Percentiles rank a stretch among this genome's conserved stretches.
These are phyloP conservation scores for Cossypha heuglini DNA, from an alignment of 2,797 vertebrate species.

Conservation along the genomic window DNA sequence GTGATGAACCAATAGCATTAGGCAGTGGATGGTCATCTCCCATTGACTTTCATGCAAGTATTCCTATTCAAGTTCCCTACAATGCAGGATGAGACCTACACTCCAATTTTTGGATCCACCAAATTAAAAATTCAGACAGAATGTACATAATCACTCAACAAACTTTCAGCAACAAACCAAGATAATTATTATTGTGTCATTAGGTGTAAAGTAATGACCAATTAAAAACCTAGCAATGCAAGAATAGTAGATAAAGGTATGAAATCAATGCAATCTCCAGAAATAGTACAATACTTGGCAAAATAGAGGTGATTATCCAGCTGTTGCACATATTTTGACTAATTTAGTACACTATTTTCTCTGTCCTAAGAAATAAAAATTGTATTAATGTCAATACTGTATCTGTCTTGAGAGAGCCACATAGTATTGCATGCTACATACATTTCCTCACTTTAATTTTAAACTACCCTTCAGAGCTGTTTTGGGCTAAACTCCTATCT, in stretches of 20 bases:
- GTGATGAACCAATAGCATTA: not conserved
- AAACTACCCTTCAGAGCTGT: not conserved
- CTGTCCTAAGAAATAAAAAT: not conserved
- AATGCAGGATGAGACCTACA: not conserved
- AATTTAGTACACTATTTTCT: not conserved
- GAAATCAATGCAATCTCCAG: not conserved
- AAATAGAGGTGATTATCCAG: not conserved
- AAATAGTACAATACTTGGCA: not conserved
- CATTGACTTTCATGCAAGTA: not conserved
- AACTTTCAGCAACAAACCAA: not conserved
- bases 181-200: not conserved
- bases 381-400: not conserved
- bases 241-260: not conserved
- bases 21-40: not conserved
- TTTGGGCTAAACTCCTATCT: not conserved
- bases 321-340: not conserved
- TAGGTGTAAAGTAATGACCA: not conserved
- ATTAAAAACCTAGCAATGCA: not conserved
- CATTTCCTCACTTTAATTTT: not conserved
- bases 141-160: not conserved
- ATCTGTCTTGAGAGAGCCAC: not conserved
- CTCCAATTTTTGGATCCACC: not conserved
- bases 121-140: not conserved
- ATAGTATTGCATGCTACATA: not conserved
- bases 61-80: not conserved